phyloP scores from a whole-genome alignment of 2,888 invertebrate species.

The Drosophila lutescens region DNA sequence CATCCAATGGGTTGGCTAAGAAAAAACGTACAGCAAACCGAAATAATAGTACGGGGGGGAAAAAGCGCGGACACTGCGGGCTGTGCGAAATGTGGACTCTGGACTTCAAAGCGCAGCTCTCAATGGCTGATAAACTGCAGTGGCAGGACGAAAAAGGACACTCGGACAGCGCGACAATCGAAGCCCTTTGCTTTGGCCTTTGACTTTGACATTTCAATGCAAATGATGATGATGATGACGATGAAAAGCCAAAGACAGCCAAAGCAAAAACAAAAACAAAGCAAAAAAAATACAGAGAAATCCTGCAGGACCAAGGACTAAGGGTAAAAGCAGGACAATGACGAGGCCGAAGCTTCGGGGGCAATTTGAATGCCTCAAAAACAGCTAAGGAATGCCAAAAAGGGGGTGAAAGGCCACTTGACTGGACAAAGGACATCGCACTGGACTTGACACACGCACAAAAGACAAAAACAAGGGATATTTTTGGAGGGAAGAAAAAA shows the following conservation, averaged over 20 bases:
- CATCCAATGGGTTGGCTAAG: constrained; percentile 1
- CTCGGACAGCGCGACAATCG: constrained; percentile 13
- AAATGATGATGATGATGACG: constrained; percentile 52
- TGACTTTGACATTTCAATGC: constrained; percentile 80
- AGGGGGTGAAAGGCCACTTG: constrained; percentile 62
- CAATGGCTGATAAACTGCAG: constrained; percentile 60
- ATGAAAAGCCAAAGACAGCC: constrained; percentile 79
- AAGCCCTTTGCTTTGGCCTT: constrained; percentile 61
- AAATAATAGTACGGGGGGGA: constrained; percentile 9
- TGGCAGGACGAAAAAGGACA: constrained; percentile 36
- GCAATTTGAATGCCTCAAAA: constrained; percentile 60
- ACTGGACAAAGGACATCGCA: constrained; percentile 61
- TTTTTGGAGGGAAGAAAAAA: background rate
- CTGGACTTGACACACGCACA: constrained; percentile 79
- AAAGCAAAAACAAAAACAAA: constrained; percentile 51
- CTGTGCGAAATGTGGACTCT: background rate
- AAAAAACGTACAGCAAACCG: constrained; percentile 1
- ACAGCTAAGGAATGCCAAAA: constrained; percentile 61
- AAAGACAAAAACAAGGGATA: constrained; percentile 34
- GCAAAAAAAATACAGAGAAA: background rate
- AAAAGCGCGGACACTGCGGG: constrained; percentile 44
- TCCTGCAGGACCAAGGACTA: constrained; percentile 1
- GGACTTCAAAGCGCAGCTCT: constrained; percentile 61
- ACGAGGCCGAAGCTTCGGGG: constrained; percentile 61
- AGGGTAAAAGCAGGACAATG: constrained; percentile 49